Conservation (phyloP, 2,113 vertebrate genomes). For the Paramisgurnus dabryanus region DNA sequence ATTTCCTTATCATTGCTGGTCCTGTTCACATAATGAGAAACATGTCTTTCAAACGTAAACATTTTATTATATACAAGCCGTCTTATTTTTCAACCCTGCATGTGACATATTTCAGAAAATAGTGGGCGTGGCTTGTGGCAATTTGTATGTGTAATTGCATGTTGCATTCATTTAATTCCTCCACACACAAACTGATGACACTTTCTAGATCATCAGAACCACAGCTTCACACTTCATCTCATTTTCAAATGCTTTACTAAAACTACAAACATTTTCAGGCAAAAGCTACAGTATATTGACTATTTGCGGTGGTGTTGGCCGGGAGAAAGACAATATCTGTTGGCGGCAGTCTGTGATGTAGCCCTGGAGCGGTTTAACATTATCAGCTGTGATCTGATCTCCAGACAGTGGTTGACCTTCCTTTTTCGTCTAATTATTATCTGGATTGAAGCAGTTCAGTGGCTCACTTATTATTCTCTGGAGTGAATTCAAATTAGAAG, state of each 20-base stretch:
- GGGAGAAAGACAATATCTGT: conserved; percentile 34
- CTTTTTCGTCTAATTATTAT: conserved; percentile 48
- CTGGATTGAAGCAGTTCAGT: conserved; percentile 42
- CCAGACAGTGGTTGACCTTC: conserved; percentile 49
- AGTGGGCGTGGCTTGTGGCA: no score
- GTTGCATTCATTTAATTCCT: no score
- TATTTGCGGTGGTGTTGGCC: neutral
- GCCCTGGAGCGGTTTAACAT: conserved; percentile 31
- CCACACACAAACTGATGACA: no score
- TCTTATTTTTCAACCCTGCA: no score
- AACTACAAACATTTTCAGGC: neutral
- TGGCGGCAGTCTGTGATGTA: neutral
- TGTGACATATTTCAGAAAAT: no score
- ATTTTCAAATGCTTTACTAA: conserved; percentile 5
- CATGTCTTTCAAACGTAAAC: no score
- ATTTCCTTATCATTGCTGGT: no score
- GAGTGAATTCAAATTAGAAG: conserved; percentile 10
- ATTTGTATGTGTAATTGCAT: no score
- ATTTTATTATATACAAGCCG: no score
- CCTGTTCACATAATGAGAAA: no score
- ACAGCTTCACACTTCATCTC: neutral
- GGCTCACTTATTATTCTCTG: conserved; percentile 5
- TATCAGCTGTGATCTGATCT: conserved; percentile 48
- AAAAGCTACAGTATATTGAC: conserved; percentile 20
- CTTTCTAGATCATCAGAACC: no score